Conservation (phyloP, 1,140 invertebrate genomes). For the Papilio polyxenes region DNA sequence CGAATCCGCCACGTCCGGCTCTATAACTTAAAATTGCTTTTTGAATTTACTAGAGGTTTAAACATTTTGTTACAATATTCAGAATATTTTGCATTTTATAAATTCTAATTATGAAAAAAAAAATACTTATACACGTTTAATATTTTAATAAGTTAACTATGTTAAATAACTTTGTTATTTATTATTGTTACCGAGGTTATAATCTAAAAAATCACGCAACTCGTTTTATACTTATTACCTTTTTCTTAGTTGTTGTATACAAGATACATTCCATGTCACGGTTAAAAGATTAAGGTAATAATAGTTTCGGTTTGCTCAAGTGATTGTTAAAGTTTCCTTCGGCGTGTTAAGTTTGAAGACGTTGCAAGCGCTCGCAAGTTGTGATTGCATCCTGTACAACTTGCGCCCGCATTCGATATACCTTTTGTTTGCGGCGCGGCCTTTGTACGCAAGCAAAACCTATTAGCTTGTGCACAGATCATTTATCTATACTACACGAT, state of each 20-base stretch:
- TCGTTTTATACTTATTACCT: background rate
- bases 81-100: background rate
- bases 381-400: constrained; percentile 70
- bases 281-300: constrained; percentile 8
- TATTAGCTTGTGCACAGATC: constrained; percentile 29
- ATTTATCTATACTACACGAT: background rate
- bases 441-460: constrained; percentile 59
- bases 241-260: background rate
- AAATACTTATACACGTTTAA: background rate
- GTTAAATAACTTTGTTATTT: no score
- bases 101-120: background rate
- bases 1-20: constrained; percentile 51
- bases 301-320: constrained; percentile 24
- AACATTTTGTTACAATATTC: constrained; percentile 3
- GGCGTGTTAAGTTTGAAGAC: constrained; percentile 10
- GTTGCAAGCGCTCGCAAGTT: constrained; percentile 53
- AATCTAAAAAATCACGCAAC: background rate
- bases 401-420: constrained; percentile 59
- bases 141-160: no score
- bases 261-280: background rate
- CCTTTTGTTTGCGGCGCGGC: constrained; percentile 62
- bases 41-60: background rate
- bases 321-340: constrained; percentile 6
- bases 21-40: constrained; percentile 49
- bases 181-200: no score